Percentiles rank a stretch among this genome's conserved stretches.
phyloP scores from a whole-genome alignment of 2,113 vertebrate genomes.

The Octodon degus region DNA sequence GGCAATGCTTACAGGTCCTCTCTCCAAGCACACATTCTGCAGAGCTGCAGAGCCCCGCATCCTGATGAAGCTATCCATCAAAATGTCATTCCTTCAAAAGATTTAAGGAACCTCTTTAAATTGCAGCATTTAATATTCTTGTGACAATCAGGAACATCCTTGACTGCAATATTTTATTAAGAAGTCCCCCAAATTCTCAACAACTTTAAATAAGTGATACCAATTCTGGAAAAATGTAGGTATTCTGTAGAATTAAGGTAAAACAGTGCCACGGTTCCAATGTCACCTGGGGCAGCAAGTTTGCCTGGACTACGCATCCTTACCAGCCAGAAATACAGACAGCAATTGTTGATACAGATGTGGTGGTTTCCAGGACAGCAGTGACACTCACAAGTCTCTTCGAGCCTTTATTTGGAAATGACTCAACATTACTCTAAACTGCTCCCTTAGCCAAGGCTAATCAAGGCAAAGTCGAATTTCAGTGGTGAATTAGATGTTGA shows the following conservation, averaged over 20 bases:
- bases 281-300: background rate
- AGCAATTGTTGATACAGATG: background rate
- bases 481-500: background rate
- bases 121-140: constrained; percentile 63
- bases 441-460: background rate
- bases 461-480: too few relatives aligned
- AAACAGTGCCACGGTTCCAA: background rate
- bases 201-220: background rate
- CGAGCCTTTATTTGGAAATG: background rate
- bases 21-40: background rate
- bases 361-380: background rate
- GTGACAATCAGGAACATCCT: constrained; percentile 19
- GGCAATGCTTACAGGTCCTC: background rate
- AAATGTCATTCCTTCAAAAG: constrained; percentile 36
- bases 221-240: background rate
- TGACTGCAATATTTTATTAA: constrained; percentile 7
- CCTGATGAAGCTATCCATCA: constrained; percentile 63
- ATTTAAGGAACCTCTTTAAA: constrained; percentile 3
- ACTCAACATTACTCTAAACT: background rate
- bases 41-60: background rate
- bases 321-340: background rate
- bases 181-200: constrained; percentile 25
- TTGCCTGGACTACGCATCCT: rapidly evolving
- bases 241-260: background rate
- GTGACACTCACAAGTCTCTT: too few relatives aligned